A percentile compares a stretch with the other conserved stretches of the same genome.
phyloP scores from a whole-genome alignment of 2,888 invertebrate species.

The Plusia festucae region DNA sequence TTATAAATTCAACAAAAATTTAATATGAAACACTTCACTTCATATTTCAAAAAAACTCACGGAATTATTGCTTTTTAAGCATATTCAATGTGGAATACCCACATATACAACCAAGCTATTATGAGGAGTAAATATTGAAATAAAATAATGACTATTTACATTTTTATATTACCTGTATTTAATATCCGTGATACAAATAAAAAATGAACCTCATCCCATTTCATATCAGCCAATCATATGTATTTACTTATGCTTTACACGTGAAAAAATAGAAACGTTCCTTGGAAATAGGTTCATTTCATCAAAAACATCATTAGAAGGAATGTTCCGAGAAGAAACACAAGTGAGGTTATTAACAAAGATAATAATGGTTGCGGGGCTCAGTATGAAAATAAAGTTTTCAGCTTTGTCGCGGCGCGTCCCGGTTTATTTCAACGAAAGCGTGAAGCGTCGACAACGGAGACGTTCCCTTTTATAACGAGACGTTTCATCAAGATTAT shows the following conservation, averaged over 20 bases:
- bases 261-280: constrained; percentile 25
- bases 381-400: constrained; percentile 76
- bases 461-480: constrained; percentile 76
- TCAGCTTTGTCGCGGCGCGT: constrained; percentile 69
- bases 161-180: constrained; percentile 23
- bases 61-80: constrained; percentile 17
- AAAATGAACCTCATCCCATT: constrained; percentile 23
- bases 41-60: constrained; percentile 18
- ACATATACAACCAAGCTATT: constrained; percentile 10
- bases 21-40: constrained; percentile 17
- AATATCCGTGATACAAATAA: constrained; percentile 28
- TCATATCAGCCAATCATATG: constrained; percentile 24
- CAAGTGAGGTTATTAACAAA: constrained; percentile 73
- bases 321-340: constrained; percentile 55
- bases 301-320: constrained; percentile 51
- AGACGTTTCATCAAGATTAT: constrained; percentile 85
- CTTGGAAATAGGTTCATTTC: constrained; percentile 33
- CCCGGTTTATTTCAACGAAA: constrained; percentile 72
- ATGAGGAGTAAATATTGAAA: constrained; percentile 37
- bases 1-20: constrained; percentile 16
- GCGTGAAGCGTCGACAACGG: constrained; percentile 65
- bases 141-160: constrained; percentile 33
- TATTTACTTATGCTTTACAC: constrained; percentile 20
- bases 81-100: constrained; percentile 25
- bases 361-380: constrained; percentile 72